Evolutionary conservation across 2,113 vertebrate genomes (phyloP).

Genomic region (Corvus hawaiiensis): DNA sequence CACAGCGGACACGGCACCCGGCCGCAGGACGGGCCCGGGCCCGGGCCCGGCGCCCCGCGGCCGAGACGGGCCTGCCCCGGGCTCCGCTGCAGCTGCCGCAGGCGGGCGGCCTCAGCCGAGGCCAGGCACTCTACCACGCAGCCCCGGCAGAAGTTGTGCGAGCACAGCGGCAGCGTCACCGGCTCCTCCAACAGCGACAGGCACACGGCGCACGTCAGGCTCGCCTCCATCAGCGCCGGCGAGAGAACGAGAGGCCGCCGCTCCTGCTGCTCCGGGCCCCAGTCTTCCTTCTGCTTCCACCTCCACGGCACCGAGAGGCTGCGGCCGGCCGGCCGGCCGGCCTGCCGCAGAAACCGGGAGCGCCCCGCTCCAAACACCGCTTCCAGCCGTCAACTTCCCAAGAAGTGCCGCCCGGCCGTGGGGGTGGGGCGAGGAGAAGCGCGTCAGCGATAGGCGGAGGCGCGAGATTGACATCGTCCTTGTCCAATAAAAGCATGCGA

Average conservation of each 20-base stretch:
- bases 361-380: fast-evolving
- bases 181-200: slow-evolving; percentile 64
- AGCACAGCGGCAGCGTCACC: slow-evolving; percentile 63
- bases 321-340: fast-evolving
- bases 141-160: slow-evolving; percentile 68
- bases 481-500: fast-evolving
- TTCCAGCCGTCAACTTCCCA: neutral
- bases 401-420: neutral
- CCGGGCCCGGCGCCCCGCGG: neutral
- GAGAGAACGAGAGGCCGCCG: neutral
- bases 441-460: neutral
- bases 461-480: fast-evolving
- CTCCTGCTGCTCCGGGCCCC: neutral
- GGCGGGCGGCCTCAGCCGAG: neutral
- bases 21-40: neutral
- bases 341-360: fast-evolving
- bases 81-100: neutral
- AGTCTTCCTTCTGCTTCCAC: neutral
- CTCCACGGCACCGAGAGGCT: fast-evolving
- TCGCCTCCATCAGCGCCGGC: slow-evolving; percentile 55
- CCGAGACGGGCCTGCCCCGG: neutral
- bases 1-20: slow-evolving; percentile 56
- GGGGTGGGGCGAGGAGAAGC: fast-evolving
- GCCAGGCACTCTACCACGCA: slow-evolving; percentile 56
- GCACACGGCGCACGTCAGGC: slow-evolving; percentile 68